These are phyloP conservation scores for Axea sp. DNA, from an alignment of 2,888 invertebrate genomes.

Conservation along the genomic window DNA sequence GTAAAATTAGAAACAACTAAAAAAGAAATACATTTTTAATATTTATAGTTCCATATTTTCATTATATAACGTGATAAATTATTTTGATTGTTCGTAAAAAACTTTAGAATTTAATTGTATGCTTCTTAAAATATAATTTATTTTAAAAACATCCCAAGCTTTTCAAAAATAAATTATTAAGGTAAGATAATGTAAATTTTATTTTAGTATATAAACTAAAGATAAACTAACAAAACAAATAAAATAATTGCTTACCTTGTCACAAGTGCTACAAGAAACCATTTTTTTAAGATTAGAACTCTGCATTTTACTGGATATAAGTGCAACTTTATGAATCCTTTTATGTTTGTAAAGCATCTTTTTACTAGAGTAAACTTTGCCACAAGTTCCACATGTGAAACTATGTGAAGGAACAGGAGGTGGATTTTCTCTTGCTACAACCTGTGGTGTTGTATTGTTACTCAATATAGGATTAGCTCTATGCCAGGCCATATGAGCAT, in stretches of 20 bases:
- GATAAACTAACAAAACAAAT: background rate
- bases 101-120: too few relatives aligned
- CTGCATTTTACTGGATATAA: conserved; percentile 64
- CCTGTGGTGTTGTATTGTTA: conserved; percentile 56
- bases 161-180: too few relatives aligned
- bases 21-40: too few relatives aligned
- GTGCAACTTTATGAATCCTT: conserved; percentile 78
- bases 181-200: too few relatives aligned
- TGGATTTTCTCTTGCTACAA: conserved; percentile 1
- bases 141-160: too few relatives aligned
- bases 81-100: too few relatives aligned
- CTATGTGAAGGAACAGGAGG: conserved; percentile 33
- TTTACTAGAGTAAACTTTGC: conserved; percentile 83
- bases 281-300: conserved; percentile 59
- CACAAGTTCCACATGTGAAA: conserved; percentile 84
- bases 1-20: too few relatives aligned
- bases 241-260: conserved; percentile 65
- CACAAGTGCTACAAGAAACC: conserved; percentile 77
- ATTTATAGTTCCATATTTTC: too few relatives aligned
- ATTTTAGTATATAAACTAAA: too few relatives aligned
- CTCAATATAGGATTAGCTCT: conserved; percentile 73
- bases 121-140: too few relatives aligned
- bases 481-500: conserved; percentile 80
- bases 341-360: conserved; percentile 82
- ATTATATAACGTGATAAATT: too few relatives aligned